A percentile compares a stretch with the other conserved stretches of the same genome.
Conservation (phyloP, 2,888 invertebrate genomes). For the Netelia fuscicornis region DNA sequence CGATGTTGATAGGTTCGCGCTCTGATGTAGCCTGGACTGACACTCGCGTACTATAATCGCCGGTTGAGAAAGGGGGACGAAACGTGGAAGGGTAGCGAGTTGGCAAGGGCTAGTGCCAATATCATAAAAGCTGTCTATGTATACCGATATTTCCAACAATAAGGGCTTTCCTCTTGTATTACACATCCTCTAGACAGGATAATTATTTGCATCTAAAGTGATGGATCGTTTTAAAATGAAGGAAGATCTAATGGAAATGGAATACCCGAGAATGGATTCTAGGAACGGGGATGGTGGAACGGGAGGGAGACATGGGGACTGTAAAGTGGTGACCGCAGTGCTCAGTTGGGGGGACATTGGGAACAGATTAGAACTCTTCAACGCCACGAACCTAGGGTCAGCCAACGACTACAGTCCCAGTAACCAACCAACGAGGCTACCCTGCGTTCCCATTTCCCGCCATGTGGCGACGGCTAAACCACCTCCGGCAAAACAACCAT, state of each 20-base stretch:
- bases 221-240: conserved; percentile 16
- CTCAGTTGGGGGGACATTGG: conserved; percentile 77
- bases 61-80: not conserved
- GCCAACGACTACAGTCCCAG: conserved; percentile 49
- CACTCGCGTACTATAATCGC: conserved; percentile 54
- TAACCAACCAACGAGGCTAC: conserved; percentile 55
- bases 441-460: conserved; percentile 35
- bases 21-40: conserved; percentile 67
- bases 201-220: conserved; percentile 25
- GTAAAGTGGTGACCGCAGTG: conserved; percentile 81
- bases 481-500: conserved; percentile 60
- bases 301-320: conserved; percentile 69
- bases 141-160: not conserved
- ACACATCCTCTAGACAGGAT: conserved; percentile 7
- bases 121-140: not conserved
- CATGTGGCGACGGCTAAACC: conserved; percentile 67
- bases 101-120: too few relatives aligned
- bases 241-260: conserved; percentile 16
- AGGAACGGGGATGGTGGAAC: conserved; percentile 22
- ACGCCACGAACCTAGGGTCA: conserved; percentile 44
- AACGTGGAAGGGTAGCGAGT: conserved; percentile 36
- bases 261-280: not conserved
- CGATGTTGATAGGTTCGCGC: conserved; percentile 81
- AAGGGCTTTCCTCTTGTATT: not conserved
- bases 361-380: conserved; percentile 81